These are phyloP conservation scores for Varecia variegata DNA, from an alignment of 2,797 vertebrate genomes.

Conservation along the genomic window DNA sequence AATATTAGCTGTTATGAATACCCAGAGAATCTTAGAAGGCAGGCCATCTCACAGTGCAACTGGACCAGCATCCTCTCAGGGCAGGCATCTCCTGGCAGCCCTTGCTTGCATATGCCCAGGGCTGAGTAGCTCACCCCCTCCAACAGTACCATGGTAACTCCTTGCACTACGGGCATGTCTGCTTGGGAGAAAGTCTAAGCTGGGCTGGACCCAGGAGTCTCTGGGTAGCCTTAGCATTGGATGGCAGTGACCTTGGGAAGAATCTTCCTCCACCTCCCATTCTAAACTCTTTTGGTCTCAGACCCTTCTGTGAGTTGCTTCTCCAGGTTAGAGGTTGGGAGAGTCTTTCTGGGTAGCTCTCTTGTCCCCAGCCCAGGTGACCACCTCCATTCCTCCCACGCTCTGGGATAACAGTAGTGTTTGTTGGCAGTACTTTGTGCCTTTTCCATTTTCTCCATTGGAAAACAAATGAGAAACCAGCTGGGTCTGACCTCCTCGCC, in stretches of 20 bases:
- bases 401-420: neutral
- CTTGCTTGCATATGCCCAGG: neutral
- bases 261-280: neutral
- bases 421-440: neutral
- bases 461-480: slow-evolving; percentile 60
- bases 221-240: neutral
- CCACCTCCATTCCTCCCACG: neutral
- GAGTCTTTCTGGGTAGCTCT: neutral
- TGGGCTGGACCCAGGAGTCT: neutral
- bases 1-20: neutral
- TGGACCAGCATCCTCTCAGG: neutral
- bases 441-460: slow-evolving; percentile 53
- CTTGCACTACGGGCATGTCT: neutral
- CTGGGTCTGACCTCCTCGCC: slow-evolving; percentile 42
- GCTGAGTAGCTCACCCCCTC: neutral
- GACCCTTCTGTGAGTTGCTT: neutral
- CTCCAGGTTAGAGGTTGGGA: neutral
- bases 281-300: neutral
- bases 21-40: neutral
- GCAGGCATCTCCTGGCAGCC: neutral
- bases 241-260: neutral
- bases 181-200: neutral
- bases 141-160: neutral
- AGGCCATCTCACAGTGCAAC: neutral
- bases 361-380: neutral